These are phyloP conservation scores for Brachionus koreanus DNA, from an alignment of 1,140 invertebrate species.

Conservation along the genomic window DNA sequence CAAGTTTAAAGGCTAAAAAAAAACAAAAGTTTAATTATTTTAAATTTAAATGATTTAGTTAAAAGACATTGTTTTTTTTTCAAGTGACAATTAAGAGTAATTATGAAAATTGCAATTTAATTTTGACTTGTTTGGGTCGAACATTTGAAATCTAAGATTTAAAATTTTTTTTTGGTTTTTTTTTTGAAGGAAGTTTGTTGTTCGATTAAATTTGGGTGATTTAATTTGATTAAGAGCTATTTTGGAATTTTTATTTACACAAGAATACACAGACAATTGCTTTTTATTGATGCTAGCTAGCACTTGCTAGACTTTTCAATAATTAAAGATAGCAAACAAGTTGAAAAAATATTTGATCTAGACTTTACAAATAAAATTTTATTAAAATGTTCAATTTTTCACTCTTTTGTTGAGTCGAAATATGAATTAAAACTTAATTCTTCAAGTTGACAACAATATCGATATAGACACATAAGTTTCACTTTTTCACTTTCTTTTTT, in stretches of 20 bases:
- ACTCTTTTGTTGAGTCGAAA: background rate
- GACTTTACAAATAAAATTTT: slow-evolving; percentile 16
- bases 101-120: background rate
- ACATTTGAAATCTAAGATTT: background rate
- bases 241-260: background rate
- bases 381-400: slow-evolving; percentile 7
- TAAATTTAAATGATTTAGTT: too few relatives aligned
- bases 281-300: background rate
- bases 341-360: slow-evolving; percentile 3
- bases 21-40: background rate
- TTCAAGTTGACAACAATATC: slow-evolving; percentile 19
- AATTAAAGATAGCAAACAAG: slow-evolving; percentile 30
- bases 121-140: background rate
- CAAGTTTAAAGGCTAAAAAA: background rate
- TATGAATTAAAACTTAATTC: slow-evolving; percentile 30
- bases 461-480: background rate
- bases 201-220: background rate
- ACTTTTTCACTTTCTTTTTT: background rate
- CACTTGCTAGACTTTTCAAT: slow-evolving; percentile 21
- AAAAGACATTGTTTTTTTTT: too few relatives aligned
- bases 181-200: background rate
- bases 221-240: background rate
- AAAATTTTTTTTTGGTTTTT: background rate
- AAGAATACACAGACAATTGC: background rate
- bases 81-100: background rate